These are phyloP conservation scores for Chascanopsetta lugubris DNA, from an alignment of 2,113 vertebrate species.

Conservation along the genomic window DNA sequence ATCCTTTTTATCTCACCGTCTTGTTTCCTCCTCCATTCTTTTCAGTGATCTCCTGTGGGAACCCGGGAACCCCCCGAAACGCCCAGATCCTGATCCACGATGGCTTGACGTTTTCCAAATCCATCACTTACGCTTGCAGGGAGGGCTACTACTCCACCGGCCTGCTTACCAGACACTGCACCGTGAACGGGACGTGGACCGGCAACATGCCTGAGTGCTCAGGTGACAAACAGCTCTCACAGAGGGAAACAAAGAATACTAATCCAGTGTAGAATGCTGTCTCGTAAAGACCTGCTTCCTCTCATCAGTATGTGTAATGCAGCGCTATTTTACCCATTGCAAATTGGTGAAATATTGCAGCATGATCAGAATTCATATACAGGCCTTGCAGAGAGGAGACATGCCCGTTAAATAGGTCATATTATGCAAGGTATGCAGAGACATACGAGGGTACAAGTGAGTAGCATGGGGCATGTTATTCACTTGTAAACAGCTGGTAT, in stretches of 20 bases:
- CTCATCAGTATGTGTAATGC: not conserved
- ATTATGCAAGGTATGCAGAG: not conserved
- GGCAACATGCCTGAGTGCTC: slow-evolving; percentile 91
- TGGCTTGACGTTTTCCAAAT: slow-evolving; percentile 90
- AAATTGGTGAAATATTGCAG: not conserved
- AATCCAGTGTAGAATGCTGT: too few species aligned
- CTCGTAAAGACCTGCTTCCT: too few species aligned
- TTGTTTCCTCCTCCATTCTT: slow-evolving; percentile 22
- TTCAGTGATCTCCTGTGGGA: slow-evolving; percentile 93
- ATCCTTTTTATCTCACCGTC: not conserved
- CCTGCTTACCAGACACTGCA: slow-evolving; percentile 93
- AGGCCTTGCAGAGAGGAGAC: not conserved
- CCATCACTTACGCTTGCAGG: slow-evolving; percentile 91
- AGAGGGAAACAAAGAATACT: not conserved
- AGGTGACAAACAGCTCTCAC: slow-evolving; percentile 75
- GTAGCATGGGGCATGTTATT: not conserved
- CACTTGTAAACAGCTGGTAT: not conserved
- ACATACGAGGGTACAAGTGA: not conserved
- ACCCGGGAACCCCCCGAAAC: slow-evolving; percentile 93
- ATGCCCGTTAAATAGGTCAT: not conserved
- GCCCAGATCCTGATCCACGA: slow-evolving; percentile 89
- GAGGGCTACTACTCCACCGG: slow-evolving; percentile 94
- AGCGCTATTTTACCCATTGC: not conserved
- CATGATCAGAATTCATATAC: not conserved
- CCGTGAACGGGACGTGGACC: slow-evolving; percentile 95